These are phyloP conservation scores for Acipenser transmontanus DNA, from an alignment of 2,797 vertebrate species.

Conservation along the genomic window DNA sequence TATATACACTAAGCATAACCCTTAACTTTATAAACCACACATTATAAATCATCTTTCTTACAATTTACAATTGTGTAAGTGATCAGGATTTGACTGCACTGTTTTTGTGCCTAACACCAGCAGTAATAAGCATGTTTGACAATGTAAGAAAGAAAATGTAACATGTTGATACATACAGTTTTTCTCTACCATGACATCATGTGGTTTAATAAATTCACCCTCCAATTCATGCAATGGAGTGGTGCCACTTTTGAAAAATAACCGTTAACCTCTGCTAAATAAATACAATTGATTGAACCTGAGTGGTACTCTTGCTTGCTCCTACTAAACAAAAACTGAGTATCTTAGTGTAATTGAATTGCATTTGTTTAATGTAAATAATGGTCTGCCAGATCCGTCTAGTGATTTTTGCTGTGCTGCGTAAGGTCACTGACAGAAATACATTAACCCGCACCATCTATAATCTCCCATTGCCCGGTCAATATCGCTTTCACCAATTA, in stretches of 20 bases:
- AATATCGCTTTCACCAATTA: constrained; percentile 17
- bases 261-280: neutral
- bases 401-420: no score
- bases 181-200: no score
- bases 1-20: no score
- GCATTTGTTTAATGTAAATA: neutral
- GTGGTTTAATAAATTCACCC: neutral
- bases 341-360: constrained; percentile 9
- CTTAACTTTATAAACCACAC: no score
- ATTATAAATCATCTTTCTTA: no score
- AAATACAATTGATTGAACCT: neutral
- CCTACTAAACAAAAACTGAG: neutral
- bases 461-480: constrained; percentile 11
- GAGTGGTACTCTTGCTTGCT: neutral
- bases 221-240: neutral
- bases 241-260: neutral
- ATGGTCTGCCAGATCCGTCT: neutral
- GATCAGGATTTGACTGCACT: no score
- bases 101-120: no score
- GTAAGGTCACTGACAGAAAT: neutral
- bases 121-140: no score
- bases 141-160: no score
- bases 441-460: constrained; percentile 5
- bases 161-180: no score
- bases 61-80: no score